These are phyloP conservation scores for Hetaerina americana DNA, from an alignment of 1,140 invertebrate genomes.

Conservation along the genomic window DNA sequence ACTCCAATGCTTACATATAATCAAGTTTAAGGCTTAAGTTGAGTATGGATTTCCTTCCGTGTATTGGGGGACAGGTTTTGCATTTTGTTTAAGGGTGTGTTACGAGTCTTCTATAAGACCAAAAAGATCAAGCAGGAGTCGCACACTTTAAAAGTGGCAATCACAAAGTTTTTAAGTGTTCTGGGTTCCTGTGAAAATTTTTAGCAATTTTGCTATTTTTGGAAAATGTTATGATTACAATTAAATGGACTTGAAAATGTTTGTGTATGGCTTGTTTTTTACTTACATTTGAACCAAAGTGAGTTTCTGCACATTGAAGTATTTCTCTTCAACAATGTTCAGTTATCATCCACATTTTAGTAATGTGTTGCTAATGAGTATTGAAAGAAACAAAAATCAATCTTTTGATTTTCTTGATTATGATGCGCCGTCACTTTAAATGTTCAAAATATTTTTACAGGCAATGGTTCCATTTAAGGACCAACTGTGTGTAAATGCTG, in stretches of 20 bases:
- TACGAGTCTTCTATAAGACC: not conserved
- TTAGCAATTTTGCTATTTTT: slow-evolving; percentile 1
- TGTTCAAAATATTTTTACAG: not conserved
- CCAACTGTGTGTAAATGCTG: not conserved
- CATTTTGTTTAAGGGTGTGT: not conserved
- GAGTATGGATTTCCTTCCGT: not conserved
- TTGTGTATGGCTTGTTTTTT: not conserved
- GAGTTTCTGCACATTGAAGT: not conserved
- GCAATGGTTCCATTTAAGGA: not conserved
- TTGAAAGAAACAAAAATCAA: not conserved
- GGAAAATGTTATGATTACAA: not conserved
- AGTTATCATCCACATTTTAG: not conserved
- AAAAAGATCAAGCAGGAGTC: not conserved
- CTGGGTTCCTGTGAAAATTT: not conserved
- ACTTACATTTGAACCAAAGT: not conserved
- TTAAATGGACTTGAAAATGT: slow-evolving; percentile 1
- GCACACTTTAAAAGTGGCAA: not conserved
- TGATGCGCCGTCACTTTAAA: not conserved
- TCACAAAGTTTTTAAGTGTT: not conserved
- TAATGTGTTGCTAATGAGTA: not conserved
- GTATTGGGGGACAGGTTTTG: not conserved
- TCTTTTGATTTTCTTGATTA: not conserved
- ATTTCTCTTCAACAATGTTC: not conserved
- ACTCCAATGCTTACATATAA: not conserved
- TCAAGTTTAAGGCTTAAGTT: not conserved